Evolutionary conservation across 2,797 vertebrate species (phyloP).

Genomic region (Onychomys torridus): DNA sequence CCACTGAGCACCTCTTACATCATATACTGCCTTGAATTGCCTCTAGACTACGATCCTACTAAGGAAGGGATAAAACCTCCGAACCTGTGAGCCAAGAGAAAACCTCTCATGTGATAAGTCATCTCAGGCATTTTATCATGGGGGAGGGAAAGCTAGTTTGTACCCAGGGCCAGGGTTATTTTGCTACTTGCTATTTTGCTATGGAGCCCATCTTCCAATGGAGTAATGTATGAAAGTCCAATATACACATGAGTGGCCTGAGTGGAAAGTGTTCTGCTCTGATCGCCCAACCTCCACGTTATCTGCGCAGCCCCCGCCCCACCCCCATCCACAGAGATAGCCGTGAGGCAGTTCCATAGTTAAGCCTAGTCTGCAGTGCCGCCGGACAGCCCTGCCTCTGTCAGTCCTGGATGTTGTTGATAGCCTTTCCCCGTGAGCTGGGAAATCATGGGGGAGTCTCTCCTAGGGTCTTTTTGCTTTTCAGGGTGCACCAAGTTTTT

Average conservation of each 20-base stretch:
- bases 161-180: neutral
- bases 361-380: fast-evolving
- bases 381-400: too few species aligned
- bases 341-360: neutral
- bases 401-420: neutral
- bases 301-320: neutral
- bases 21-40: too few species aligned
- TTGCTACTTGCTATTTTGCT: neutral
- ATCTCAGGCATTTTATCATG: neutral
- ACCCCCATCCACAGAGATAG: neutral
- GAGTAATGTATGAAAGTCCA: neutral
- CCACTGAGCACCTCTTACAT: too few species aligned
- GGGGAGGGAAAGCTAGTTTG: neutral
- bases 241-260: neutral
- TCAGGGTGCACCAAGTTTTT: neutral
- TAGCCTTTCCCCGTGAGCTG: neutral
- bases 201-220: neutral
- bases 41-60: neutral
- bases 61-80: neutral
- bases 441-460: neutral
- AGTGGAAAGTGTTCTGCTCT: neutral
- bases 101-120: neutral
- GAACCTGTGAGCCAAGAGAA: neutral
- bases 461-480: neutral
- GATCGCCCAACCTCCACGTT: neutral